Base-by-base conservation (phyloP, 2,797 vertebrate genomes). In the Australoheros facetus region DNA sequence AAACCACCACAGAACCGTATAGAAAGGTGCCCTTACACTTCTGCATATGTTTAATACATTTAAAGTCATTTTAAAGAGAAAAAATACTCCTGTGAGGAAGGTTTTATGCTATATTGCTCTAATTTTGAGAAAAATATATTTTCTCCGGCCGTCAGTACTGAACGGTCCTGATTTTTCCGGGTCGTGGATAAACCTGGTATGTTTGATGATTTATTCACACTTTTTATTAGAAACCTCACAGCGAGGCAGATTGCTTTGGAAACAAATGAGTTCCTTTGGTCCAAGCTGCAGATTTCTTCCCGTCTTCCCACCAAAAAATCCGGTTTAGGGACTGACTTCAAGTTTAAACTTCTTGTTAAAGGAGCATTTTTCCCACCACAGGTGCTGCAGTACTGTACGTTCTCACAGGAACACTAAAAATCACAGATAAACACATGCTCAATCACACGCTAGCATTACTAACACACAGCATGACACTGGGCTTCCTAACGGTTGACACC, bases 391-490 rank as follows among this genome's bases (percentile, higher is more conserved):
- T 1, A 23, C 23, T 23, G 23, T 23, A 0, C 57, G 77, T 69
- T 64, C 51, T 64, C 78, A 78, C 73, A 34, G 75, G 37, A 42
- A 62, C 79, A 75, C 73, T 81, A 80, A 81, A 81, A 84, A 30
- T 51, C 86, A 84, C 83, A 53, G 57, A 80, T 45, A 62, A 64
- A 81, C 73, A 81, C 28, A 19, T 32, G 74, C 42, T 69, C 62
- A 69, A 57, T 48, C 81, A 73, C 77, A 66, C 14, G 74, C 60
- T 80, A 58, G 37, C 75, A 56, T 34, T 82, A 82, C 88, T 90
- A 87, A 91, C 86, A 62, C 85, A 87, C 81, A 17, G 88, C 89
- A 91, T 90, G 88, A 88, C 88, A 75, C 81, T 69, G 80, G 75
- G 88, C 83, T 92, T 75, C 12, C 82, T 83, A 83, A 83, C 17